Evolutionary conservation across 1,140 invertebrate genomes (phyloP).

Genomic region (Venustaconcha ellipsiformis): DNA sequence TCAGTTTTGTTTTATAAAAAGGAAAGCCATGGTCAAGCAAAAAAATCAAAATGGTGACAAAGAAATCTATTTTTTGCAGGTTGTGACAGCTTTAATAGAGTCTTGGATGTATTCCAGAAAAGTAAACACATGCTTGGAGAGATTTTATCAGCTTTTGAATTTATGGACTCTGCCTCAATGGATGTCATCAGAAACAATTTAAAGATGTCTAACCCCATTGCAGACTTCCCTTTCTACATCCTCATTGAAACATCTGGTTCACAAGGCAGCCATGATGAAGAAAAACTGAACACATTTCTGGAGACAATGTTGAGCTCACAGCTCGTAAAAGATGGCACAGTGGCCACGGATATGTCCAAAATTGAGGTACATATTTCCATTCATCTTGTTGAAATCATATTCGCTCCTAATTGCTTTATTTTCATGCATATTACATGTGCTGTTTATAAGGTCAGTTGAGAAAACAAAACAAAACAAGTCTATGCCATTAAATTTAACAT

Average conservation of each 20-base stretch:
- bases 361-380: conserved; percentile 74
- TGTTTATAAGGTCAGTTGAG: too few relatives aligned
- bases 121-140: conserved; percentile 84
- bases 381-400: neutral
- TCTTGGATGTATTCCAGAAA: conserved; percentile 80
- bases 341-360: conserved; percentile 83
- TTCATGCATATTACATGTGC: too few relatives aligned
- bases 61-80: conserved; percentile 70
- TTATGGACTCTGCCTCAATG: conserved; percentile 84
- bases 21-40: too few relatives aligned
- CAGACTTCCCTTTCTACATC: conserved; percentile 85
- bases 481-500: too few relatives aligned
- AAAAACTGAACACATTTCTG: conserved; percentile 86
- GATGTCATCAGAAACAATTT: conserved; percentile 74
- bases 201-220: conserved; percentile 73
- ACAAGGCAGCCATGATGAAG: conserved; percentile 83
- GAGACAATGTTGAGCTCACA: conserved; percentile 79
- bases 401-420: too few relatives aligned
- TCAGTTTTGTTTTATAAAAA: too few relatives aligned
- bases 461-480: too few relatives aligned
- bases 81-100: conserved; percentile 80
- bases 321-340: conserved; percentile 84
- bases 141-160: conserved; percentile 93
- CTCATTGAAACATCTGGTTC: conserved; percentile 91
- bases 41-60: too few relatives aligned